A percentile compares a stretch with the other conserved stretches of the same genome.
phyloP scores from a whole-genome alignment of 2,113 vertebrate genomes.

The Corythoichthys haematopterus region DNA sequence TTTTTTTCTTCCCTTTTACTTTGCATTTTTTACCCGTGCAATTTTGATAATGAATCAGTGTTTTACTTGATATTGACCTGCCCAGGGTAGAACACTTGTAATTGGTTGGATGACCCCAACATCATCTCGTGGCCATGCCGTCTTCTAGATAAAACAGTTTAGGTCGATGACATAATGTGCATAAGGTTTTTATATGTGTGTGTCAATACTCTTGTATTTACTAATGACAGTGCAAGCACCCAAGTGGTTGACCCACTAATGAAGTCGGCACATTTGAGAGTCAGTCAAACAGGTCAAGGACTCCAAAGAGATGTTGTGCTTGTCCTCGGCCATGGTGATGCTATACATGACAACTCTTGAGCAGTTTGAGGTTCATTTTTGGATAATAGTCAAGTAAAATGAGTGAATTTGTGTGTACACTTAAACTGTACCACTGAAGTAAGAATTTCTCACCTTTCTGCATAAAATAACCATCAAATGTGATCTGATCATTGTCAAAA shows the following conservation, averaged over 20 bases:
- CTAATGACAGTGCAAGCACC: constrained; percentile 69
- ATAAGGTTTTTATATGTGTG: constrained; percentile 67
- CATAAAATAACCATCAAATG: too few relatives aligned
- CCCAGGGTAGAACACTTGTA: constrained; percentile 69
- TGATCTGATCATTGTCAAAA: too few relatives aligned
- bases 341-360: background rate
- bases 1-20: constrained; percentile 41
- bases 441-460: background rate
- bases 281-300: constrained; percentile 76
- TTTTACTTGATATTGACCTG: constrained; percentile 65
- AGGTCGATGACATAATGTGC: constrained; percentile 67
- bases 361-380: constrained; percentile 15
- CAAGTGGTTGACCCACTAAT: constrained; percentile 73
- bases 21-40: constrained; percentile 68
- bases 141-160: constrained; percentile 60
- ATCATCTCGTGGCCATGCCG: constrained; percentile 42
- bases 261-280: constrained; percentile 70
- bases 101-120: constrained; percentile 58
- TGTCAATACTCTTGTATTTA: constrained; percentile 76
- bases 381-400: background rate
- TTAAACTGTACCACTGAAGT: background rate
- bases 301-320: constrained; percentile 27
- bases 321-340: constrained; percentile 20
- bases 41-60: constrained; percentile 74
- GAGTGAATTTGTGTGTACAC: background rate